Percentiles rank a stretch among this genome's conserved stretches.
phyloP scores from a whole-genome alignment of 2,888 invertebrate species.

The Rhorus exstirpatorius region DNA sequence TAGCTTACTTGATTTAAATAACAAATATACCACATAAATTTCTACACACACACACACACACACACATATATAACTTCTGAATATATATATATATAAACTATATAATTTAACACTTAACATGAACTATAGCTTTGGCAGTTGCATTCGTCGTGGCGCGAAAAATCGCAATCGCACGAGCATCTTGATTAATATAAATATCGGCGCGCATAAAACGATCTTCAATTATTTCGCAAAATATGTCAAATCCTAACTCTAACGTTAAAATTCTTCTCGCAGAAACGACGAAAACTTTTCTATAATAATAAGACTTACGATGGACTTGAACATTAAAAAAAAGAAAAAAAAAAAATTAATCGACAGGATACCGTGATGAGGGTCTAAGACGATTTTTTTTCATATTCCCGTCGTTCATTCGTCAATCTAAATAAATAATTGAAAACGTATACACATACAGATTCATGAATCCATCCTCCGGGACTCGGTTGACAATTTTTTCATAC shows the following conservation, averaged over 20 bases:
- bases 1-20: conserved; percentile 48
- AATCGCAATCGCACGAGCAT: conserved; percentile 37
- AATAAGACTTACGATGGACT: conserved; percentile 56
- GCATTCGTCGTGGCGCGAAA: conserved; percentile 38
- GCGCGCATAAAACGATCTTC: conserved; percentile 3
- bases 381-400: conserved; percentile 26
- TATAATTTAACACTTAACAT: conserved; percentile 54
- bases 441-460: too few relatives aligned
- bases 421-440: conserved; percentile 19
- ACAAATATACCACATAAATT: conserved; percentile 43
- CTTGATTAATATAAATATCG: conserved; percentile 18
- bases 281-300: conserved; percentile 48
- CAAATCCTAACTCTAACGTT: conserved; percentile 15
- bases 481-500: too few relatives aligned
- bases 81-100: conserved; percentile 34
- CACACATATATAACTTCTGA: too few relatives aligned
- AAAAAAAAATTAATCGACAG: conserved; percentile 32
- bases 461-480: too few relatives aligned
- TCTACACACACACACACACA: not conserved
- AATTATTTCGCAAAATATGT: conserved; percentile 24
- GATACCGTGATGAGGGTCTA: conserved; percentile 56
- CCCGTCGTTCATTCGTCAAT: conserved; percentile 2
- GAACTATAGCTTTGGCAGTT: conserved; percentile 80
- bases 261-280: conserved; percentile 21
- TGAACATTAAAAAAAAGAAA: conserved; percentile 20